Evolutionary conservation across 1,140 invertebrate species (phyloP).

Genomic region (Diorhabda carinulata): DNA sequence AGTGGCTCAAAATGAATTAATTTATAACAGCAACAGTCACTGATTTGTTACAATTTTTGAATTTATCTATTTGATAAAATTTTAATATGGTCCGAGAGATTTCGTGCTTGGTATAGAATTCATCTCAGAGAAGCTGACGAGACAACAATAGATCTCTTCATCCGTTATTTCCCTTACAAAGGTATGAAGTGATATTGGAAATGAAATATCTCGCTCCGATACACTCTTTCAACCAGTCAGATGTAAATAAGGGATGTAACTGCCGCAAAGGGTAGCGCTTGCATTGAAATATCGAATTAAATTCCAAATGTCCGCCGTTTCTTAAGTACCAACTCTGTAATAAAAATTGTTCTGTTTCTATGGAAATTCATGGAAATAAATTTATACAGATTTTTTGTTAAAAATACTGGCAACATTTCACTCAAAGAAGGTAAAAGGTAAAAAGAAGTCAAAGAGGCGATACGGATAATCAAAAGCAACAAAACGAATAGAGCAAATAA

Average conservation of each 20-base stretch:
- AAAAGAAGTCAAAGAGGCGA: no score
- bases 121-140: constrained; percentile 32
- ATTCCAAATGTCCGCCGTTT: background rate
- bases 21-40: no score
- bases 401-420: no score
- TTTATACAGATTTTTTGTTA: no score
- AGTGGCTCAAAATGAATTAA: no score
- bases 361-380: no score
- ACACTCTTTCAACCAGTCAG: constrained; percentile 42
- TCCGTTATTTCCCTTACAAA: constrained; percentile 42
- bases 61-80: constrained; percentile 37
- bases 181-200: constrained; percentile 46
- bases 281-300: constrained; percentile 37
- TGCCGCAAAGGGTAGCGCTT: constrained; percentile 36
- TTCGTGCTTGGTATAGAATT: constrained; percentile 14
- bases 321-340: background rate
- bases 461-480: no score
- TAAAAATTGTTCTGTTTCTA: background rate
- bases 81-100: constrained; percentile 35
- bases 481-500: no score
- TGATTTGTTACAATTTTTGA: background rate
- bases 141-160: constrained; percentile 42
- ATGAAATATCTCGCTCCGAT: constrained; percentile 47
- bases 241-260: constrained; percentile 45
- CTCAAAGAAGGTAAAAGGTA: no score